These are phyloP conservation scores for Xanthia icteritia DNA, from an alignment of 2,888 invertebrate genomes.

Conservation along the genomic window DNA sequence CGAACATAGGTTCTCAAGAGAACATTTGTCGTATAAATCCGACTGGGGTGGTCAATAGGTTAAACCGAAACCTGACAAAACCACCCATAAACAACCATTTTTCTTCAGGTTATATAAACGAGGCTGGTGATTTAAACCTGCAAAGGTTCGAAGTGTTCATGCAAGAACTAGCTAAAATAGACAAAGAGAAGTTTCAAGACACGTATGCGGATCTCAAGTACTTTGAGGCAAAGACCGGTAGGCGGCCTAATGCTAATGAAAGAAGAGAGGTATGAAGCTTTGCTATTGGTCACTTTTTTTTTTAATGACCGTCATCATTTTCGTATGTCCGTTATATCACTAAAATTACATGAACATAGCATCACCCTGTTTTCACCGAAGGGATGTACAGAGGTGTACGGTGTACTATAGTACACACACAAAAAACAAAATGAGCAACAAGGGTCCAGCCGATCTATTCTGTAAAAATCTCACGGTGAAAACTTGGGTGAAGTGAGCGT, in stretches of 20 bases:
- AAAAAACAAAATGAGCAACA: no score
- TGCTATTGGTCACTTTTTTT: neutral
- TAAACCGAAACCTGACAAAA: neutral
- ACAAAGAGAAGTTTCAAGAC: conserved; percentile 94
- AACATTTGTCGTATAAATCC: no score
- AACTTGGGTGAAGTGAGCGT: no score
- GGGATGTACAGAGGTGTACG: no score
- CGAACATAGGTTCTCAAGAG: no score
- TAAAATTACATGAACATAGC: neutral
- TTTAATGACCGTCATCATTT: neutral
- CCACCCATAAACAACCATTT: neutral
- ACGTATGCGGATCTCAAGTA: conserved; percentile 95
- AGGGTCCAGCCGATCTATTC: no score
- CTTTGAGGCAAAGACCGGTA: conserved; percentile 94
- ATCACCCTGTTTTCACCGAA: no score
- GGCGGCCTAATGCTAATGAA: conserved; percentile 87
- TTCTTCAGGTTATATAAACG: conserved; percentile 96
- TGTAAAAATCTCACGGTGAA: no score
- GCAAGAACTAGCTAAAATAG: conserved; percentile 93
- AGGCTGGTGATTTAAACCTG: conserved; percentile 95
- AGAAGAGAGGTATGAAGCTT: conserved; percentile 78
- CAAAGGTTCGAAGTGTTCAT: conserved; percentile 96
- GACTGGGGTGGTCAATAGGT: no score
- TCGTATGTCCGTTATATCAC: neutral
- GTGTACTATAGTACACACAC: no score